A percentile compares a stretch with the other conserved stretches of the same genome.
Evolutionary conservation across 2,113 vertebrate species (phyloP).

Genomic region (Nyctibius bracteatus): DNA sequence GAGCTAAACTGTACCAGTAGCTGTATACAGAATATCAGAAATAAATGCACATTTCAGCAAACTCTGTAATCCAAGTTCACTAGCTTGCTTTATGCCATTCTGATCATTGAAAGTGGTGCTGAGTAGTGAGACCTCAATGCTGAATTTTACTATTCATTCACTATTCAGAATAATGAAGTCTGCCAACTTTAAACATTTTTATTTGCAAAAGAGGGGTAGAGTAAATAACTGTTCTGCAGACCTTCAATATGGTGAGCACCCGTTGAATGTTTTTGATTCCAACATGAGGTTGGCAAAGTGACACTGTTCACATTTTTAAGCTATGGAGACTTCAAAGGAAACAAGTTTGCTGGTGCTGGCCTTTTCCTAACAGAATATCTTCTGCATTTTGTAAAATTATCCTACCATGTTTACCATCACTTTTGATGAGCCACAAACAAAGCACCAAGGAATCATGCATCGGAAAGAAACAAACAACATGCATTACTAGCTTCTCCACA

Average conservation of each 20-base stretch:
- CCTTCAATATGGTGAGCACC: neutral
- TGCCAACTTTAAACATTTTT: neutral
- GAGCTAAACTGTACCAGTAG: neutral
- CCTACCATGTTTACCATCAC: neutral
- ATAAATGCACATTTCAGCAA: neutral
- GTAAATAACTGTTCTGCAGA: neutral
- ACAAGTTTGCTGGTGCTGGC: neutral
- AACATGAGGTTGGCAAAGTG: neutral
- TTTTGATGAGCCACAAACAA: neutral
- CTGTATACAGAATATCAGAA: neutral
- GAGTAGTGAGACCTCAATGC: neutral
- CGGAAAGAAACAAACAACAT: neutral
- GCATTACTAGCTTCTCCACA: neutral
- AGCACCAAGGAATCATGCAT: neutral
- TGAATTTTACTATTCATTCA: neutral
- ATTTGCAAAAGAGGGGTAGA: neutral
- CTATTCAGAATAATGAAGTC: neutral
- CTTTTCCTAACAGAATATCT: neutral
- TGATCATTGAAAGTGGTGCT: neutral
- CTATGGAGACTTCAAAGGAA: neutral
- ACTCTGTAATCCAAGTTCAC: neutral
- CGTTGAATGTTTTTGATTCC: neutral
- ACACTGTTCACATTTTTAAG: neutral
- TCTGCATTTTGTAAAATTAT: neutral
- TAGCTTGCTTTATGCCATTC: neutral